Conservation (phyloP, 2,113 vertebrate species). For the Stegostoma tigrinum region DNA sequence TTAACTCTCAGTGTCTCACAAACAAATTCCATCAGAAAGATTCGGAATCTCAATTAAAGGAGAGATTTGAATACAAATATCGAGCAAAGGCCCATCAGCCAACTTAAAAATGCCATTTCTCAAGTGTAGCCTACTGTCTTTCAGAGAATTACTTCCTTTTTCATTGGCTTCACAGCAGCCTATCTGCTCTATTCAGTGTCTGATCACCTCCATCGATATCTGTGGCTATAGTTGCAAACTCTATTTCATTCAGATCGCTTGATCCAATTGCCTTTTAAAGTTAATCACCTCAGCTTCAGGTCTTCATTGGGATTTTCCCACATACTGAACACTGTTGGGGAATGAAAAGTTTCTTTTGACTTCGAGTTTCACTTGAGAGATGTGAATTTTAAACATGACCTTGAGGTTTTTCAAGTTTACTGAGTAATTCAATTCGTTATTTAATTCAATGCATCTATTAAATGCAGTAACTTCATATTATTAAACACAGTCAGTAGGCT, state of each 20-base stretch:
- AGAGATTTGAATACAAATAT: not conserved
- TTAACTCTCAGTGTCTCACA: no score
- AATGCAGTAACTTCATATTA: not conserved
- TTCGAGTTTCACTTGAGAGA: not conserved
- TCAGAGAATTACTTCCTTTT: not conserved
- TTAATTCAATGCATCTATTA: not conserved
- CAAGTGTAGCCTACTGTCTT: not conserved
- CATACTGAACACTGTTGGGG: not conserved
- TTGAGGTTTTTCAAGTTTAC: not conserved
- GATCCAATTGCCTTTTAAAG: not conserved
- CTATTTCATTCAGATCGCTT: not conserved
- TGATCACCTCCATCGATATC: not conserved
- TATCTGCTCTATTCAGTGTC: not conserved
- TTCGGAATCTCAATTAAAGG: not conserved
- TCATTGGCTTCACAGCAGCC: not conserved
- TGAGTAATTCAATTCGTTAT: not conserved
- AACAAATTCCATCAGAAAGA: not conserved
- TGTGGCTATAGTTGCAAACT: not conserved
- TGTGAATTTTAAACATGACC: not conserved
- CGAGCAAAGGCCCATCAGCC: not conserved
- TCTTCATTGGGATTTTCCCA: not conserved
- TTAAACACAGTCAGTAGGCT: not conserved
- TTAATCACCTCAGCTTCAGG: not conserved
- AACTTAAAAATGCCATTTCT: not conserved
- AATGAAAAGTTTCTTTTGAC: not conserved